A percentile compares a stretch with the other conserved stretches of the same genome.
Conservation (phyloP, 23 tunicate species). For the Diplosoma virens region DNA sequence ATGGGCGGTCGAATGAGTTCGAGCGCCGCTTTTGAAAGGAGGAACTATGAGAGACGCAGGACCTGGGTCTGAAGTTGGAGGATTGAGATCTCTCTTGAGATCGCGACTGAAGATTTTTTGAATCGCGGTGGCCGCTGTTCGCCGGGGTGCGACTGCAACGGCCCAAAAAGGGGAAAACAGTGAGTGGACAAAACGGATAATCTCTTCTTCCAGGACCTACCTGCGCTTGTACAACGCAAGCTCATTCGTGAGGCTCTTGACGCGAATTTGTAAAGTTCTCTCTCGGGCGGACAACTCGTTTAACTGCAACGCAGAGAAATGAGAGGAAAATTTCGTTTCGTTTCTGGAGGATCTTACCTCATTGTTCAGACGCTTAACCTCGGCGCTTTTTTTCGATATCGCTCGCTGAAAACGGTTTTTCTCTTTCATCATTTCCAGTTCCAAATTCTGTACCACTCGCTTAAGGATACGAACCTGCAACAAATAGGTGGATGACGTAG, state of each 20-base stretch:
- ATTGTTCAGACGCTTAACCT: constrained; percentile 50
- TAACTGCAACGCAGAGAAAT: constrained; percentile 41
- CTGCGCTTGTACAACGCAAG: constrained; percentile 81
- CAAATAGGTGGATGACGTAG: neutral
- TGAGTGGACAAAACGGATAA: too few species aligned
- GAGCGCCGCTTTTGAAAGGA: constrained; percentile 45
- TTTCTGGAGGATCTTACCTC: constrained; percentile 62
- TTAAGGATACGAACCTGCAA: constrained; percentile 72
- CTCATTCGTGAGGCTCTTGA: constrained; percentile 87
- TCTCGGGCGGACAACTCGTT: constrained; percentile 67
- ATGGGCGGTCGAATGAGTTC: constrained; percentile 24
- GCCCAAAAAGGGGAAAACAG: too few species aligned
- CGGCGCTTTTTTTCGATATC: constrained; percentile 72
- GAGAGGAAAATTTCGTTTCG: too few species aligned
- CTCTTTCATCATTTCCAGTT: constrained; percentile 86
- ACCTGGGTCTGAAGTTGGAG: constrained; percentile 18
- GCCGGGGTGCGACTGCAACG: constrained; percentile 55
- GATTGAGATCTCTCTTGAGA: constrained; percentile 25
- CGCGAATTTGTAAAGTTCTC: constrained; percentile 78
- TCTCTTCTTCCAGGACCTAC: constrained; percentile 15
- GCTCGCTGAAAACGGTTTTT: constrained; percentile 72
- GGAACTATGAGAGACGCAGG: constrained; percentile 44
- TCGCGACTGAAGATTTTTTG: neutral
- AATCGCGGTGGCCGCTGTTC: neutral
- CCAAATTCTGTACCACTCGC: constrained; percentile 88